Conservation (phyloP, 2,888 invertebrate species). For the Synergus itoensis region DNA sequence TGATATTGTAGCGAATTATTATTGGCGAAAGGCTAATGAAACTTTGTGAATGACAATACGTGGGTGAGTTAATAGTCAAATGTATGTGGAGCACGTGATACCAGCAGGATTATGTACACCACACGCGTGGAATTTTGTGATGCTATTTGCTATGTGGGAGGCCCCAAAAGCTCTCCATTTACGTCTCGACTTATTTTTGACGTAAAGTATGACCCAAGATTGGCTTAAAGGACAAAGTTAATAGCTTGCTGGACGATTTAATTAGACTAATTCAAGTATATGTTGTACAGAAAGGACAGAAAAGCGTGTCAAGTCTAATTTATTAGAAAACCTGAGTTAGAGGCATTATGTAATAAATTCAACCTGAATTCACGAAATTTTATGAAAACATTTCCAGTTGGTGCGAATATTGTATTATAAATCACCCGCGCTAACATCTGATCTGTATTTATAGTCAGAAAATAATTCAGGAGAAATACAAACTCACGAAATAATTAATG, state of each 20-base stretch:
- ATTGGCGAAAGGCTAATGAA: neutral
- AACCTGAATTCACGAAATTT: too few relatives aligned
- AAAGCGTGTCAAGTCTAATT: too few relatives aligned
- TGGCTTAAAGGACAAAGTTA: conserved; percentile 18
- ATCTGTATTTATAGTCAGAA: too few relatives aligned
- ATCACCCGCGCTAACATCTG: too few relatives aligned
- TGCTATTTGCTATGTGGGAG: conserved; percentile 13
- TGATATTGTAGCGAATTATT: neutral
- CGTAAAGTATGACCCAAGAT: neutral
- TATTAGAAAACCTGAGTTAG: too few relatives aligned
- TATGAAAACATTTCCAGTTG: too few relatives aligned
- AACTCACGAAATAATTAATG: too few relatives aligned
- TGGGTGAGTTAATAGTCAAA: neutral
- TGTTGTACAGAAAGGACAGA: neutral
- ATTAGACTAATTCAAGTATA: neutral
- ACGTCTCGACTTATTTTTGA: conserved; percentile 15
- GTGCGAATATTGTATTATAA: too few relatives aligned
- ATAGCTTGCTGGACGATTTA: neutral
- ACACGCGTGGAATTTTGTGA: conserved; percentile 20
- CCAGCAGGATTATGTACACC: neutral
- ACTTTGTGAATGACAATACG: neutral
- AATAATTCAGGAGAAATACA: too few relatives aligned
- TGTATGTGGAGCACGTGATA: conserved; percentile 8
- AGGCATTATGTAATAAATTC: too few relatives aligned
- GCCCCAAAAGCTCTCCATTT: neutral